These are phyloP conservation scores for Calameuta filiformis DNA, from an alignment of 2,888 invertebrate species.

Conservation along the genomic window DNA sequence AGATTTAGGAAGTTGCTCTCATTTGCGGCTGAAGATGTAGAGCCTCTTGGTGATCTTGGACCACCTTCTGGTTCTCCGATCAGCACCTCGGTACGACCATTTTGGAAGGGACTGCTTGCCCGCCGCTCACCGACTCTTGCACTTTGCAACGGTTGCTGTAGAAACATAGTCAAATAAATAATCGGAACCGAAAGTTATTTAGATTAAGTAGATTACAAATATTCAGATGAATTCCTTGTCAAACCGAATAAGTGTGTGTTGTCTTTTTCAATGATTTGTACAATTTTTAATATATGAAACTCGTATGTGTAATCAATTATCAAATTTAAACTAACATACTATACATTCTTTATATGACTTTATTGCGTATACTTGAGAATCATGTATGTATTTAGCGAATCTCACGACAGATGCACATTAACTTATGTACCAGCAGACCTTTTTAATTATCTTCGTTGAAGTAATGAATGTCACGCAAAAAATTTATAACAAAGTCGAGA, in stretches of 20 bases:
- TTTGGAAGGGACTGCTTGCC: slow-evolving; percentile 72
- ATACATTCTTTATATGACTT: background rate
- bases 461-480: background rate
- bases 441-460: background rate
- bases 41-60: slow-evolving; percentile 64
- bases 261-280: background rate
- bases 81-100: slow-evolving; percentile 81
- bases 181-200: background rate
- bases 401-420: background rate
- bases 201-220: background rate
- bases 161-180: slow-evolving; percentile 17
- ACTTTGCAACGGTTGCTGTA: slow-evolving; percentile 53
- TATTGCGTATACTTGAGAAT: background rate
- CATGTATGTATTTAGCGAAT: background rate
- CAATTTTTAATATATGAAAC: background rate
- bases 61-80: slow-evolving; percentile 71
- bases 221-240: background rate
- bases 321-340: background rate
- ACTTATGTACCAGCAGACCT: background rate
- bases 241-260: background rate
- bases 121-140: slow-evolving; percentile 63
- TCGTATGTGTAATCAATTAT: background rate
- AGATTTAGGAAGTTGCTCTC: slow-evolving; percentile 55
- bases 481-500: background rate
- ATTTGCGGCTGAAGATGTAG: slow-evolving; percentile 60